Percentiles rank a stretch among this genome's conserved stretches.
Evolutionary conservation across 2,888 invertebrate species (phyloP).

Genomic region (Pterobdella sp.): DNA sequence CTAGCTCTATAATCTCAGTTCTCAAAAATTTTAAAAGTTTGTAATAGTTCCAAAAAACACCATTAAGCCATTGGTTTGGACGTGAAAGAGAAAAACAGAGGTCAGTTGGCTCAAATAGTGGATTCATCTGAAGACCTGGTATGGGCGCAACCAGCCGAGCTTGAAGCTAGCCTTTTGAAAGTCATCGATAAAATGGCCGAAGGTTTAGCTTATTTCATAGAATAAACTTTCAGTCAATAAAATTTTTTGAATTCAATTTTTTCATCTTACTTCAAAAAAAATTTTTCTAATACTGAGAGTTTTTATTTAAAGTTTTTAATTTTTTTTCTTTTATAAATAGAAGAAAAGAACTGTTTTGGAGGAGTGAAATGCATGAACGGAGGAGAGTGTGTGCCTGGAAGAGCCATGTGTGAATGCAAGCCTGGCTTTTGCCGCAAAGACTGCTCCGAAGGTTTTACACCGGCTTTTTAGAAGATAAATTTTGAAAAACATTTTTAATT

Average conservation of each 20-base stretch:
- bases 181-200: conserved; percentile 12
- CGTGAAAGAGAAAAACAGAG: conserved; percentile 28
- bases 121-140: conserved; percentile 22
- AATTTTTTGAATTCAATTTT: too few species aligned
- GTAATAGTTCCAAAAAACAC: not conserved
- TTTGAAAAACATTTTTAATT: too few species aligned
- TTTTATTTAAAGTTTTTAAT: too few species aligned
- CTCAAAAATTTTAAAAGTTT: conserved; percentile 8
- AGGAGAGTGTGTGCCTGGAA: conserved; percentile 34
- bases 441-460: conserved; percentile 34
- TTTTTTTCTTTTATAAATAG: too few species aligned
- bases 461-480: too few species aligned
- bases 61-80: conserved; percentile 28
- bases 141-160: conserved; percentile 1
- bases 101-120: conserved; percentile 28
- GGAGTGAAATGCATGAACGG: conserved; percentile 34
- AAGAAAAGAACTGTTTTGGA: conserved; percentile 33
- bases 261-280: too few species aligned
- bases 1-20: not conserved
- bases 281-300: too few species aligned
- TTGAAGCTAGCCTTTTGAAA: conserved; percentile 24
- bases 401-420: conserved; percentile 34
- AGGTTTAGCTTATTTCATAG: too few species aligned
- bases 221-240: too few species aligned
- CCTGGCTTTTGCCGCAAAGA: conserved; percentile 34